These are phyloP conservation scores for Nemurella pictetii DNA, from an alignment of 2,888 invertebrate species.

Conservation along the genomic window DNA sequence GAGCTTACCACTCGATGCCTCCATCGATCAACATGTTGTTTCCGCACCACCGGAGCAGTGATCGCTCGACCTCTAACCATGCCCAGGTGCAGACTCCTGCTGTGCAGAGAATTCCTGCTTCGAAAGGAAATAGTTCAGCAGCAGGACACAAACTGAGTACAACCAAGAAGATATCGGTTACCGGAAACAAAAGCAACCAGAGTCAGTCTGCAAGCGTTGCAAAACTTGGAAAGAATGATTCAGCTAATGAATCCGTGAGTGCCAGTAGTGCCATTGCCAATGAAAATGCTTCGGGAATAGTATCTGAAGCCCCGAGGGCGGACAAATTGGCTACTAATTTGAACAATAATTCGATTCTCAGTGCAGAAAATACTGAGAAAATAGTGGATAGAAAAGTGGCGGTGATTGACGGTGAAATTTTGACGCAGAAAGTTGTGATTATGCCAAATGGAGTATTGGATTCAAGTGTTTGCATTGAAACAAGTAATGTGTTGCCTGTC, in stretches of 20 bases:
- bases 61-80: background rate
- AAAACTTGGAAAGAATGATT: background rate
- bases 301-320: background rate
- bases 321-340: background rate
- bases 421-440: background rate
- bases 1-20: conserved; percentile 38
- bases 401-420: background rate
- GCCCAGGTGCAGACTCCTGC: conserved; percentile 30
- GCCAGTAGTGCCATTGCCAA: background rate
- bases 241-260: background rate
- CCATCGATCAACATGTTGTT: conserved; percentile 40
- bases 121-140: background rate
- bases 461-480: background rate
- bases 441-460: background rate
- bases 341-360: background rate
- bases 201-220: background rate
- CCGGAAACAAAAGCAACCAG: background rate
- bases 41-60: conserved; percentile 35
- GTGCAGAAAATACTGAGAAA: background rate
- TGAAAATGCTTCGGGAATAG: background rate
- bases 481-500: no score
- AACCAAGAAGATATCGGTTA: background rate
- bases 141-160: background rate
- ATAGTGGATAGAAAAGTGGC: background rate
- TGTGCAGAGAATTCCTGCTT: conserved; percentile 39